Evolutionary conservation across 2,113 vertebrate species (phyloP), one percentile per base, ranked within the genome.

Genomic region (Sceloporus tristichus): DNA sequence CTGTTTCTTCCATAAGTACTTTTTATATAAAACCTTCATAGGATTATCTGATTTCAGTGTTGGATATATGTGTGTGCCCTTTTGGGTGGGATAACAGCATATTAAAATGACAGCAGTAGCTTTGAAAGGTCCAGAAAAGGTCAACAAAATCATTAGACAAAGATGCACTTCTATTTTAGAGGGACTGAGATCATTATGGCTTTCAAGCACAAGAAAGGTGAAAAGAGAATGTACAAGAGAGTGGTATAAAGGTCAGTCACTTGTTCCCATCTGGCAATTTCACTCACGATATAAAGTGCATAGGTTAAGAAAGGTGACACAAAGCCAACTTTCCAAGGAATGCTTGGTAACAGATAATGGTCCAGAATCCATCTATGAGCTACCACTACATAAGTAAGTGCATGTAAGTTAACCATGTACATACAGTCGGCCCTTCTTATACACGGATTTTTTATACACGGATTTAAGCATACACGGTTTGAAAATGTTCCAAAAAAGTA

Each of bases 281-380:
- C 38, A 79, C 53, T 84, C 4, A 42, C 2, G 3, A 29, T 62
- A 27, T 13, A 56, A 75, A 75, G 23, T 56, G 80, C 86, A 3
- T 9, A 29, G 21, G 76, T 86, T 91, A n/a, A 18, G 54, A 79
- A 91, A 86, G 48, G 48, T 48, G 48, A 48, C 5, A 48, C 48
- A 48, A 48, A 48, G 48, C 48, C 7, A 5, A 48, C 48, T 48
- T 48, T 48, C 48, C 48, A 48, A 48, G 48, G 48, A 48, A 48
- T 7, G 7, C 48, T 48, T 48, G 48, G 7, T 48, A 48, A 48
- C 48, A 48, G 48, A 48, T 48, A 48, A 48, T 48, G 7, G 5
- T 48, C 48, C 48, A 48, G 48, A 48, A 48, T 48, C 7, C 48
- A 48, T 48, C 48, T 6, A 4, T 48, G 48, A 7, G 48, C 48